Evolutionary conservation across 1,140 invertebrate genomes (phyloP).

Genomic region (Heliconius nattereri): DNA sequence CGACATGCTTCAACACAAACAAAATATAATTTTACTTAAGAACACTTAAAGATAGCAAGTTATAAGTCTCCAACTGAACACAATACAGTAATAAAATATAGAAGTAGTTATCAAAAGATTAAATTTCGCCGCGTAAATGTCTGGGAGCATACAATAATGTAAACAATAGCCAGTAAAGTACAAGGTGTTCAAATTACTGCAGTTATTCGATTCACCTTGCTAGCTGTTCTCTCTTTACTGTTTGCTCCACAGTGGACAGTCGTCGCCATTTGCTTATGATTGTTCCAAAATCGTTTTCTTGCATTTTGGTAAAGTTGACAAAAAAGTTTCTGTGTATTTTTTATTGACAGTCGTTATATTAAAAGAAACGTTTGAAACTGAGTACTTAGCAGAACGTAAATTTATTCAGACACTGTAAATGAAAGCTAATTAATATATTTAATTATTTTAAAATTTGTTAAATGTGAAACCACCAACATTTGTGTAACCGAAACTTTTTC

Average conservation of each 20-base stretch:
- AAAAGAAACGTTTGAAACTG: background rate
- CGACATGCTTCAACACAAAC: slow-evolving; percentile 59
- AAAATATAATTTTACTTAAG: background rate
- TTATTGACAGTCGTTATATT: slow-evolving; percentile 16
- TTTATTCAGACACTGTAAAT: background rate
- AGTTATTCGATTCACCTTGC: slow-evolving; percentile 56
- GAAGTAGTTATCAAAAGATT: slow-evolving; percentile 33
- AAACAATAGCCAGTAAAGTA: slow-evolving; percentile 48
- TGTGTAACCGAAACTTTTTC: background rate
- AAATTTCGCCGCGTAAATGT: slow-evolving; percentile 43
- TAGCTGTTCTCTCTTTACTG: slow-evolving; percentile 51
- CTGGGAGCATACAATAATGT: slow-evolving; percentile 32
- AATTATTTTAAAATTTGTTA: background rate
- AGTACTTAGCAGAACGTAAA: background rate
- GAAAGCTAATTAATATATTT: background rate
- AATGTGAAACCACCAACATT: background rate
- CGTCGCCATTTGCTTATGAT: slow-evolving; percentile 71
- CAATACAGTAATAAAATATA: background rate
- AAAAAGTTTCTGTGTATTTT: slow-evolving; percentile 44
- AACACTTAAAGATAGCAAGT: background rate
- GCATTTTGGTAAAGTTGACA: slow-evolving; percentile 55
- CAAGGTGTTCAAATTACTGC: slow-evolving; percentile 36
- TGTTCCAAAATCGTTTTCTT: slow-evolving; percentile 71
- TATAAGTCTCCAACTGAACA: background rate
- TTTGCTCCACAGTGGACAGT: slow-evolving; percentile 52